Evolutionary conservation across 1,140 invertebrate species (phyloP), one percentile per base, ranked within the genome.

Genomic region (Anoplolepis gracilipes): DNA sequence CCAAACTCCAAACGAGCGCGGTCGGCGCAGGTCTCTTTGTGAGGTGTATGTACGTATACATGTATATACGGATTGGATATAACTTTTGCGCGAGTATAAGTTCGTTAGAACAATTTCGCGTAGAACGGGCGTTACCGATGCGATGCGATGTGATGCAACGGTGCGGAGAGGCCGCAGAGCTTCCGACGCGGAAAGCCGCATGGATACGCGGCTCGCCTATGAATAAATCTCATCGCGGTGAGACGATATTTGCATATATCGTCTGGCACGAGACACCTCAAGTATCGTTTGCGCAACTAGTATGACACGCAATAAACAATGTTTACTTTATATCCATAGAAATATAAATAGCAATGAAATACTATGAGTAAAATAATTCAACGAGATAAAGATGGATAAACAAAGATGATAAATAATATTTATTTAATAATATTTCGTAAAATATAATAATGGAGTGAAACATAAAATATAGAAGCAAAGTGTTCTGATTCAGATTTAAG

Each of bases 171-270:
- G 46, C 55, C 70, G 39, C 73, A 49, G 72, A 49, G 19, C 16
- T 84, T 84, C 67, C 64, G n/a, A 16, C 70, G 55, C 36, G 59
- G 75, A 55, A 59, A 46, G 79, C 55, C 87, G 42, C 78, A 85
- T 77, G 73, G 61, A 33, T 64, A 86, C 88, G 89, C 69, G 79
- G 53, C 57, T 64, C 85, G 89, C 85, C 90, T 91, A 94, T 94
- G 93, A 94, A 94, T 93, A 94, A 93, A 93, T 94, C 92, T 92
- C 85, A 70, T 33, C 65, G 57, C 86, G 89, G 67, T 62, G 88
- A 90, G 87, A 88, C 65, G 77, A 85, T 79, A 94, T 94, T 94
- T 93, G 88, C 93, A 94, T 93, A 93, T 93, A 93, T 93, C 90
- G 87, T 91, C 46, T 53, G 62, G 28, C 61, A 57, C 59, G 73